phyloP scores from a whole-genome alignment of 2,888 invertebrate genomes.

The Ophion ellenae region DNA sequence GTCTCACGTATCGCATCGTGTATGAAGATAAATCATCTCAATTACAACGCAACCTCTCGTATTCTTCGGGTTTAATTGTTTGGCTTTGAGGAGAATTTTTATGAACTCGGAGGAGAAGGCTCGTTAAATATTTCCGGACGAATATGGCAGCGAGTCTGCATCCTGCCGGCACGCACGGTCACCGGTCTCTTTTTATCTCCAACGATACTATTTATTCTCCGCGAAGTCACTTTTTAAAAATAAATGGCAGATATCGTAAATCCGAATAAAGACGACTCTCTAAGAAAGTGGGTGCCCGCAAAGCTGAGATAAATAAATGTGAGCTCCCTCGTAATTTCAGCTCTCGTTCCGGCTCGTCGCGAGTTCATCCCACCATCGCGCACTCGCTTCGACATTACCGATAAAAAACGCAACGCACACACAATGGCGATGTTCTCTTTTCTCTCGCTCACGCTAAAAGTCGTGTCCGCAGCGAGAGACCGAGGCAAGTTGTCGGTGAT shows the following conservation, averaged over 20 bases:
- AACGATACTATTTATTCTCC: neutral
- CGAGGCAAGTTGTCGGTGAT: neutral
- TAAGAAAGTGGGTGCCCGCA: neutral
- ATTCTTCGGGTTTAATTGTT: no score
- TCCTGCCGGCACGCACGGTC: no score
- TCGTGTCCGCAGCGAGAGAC: conserved; percentile 1
- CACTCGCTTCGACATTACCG: conserved; percentile 6
- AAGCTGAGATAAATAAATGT: neutral
- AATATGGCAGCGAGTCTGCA: no score
- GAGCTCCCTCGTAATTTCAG: conserved; percentile 34
- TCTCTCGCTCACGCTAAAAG: neutral
- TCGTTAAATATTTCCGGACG: no score
- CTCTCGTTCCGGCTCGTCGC: neutral
- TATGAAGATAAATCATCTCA: no score
- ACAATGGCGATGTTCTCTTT: neutral
- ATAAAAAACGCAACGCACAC: neutral
- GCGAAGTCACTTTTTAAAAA: neutral
- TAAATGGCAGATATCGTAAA: conserved; percentile 36
- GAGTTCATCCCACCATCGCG: neutral
- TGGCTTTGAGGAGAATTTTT: no score
- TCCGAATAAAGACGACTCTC: conserved; percentile 12
- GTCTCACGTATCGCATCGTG: no score
- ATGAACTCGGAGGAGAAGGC: no score
- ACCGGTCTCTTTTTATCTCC: no score
- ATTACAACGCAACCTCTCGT: no score